A percentile compares a stretch with the other conserved stretches of the same genome.
phyloP scores from a whole-genome alignment of 2,113 vertebrate genomes.

The Nesogale talazaci region DNA sequence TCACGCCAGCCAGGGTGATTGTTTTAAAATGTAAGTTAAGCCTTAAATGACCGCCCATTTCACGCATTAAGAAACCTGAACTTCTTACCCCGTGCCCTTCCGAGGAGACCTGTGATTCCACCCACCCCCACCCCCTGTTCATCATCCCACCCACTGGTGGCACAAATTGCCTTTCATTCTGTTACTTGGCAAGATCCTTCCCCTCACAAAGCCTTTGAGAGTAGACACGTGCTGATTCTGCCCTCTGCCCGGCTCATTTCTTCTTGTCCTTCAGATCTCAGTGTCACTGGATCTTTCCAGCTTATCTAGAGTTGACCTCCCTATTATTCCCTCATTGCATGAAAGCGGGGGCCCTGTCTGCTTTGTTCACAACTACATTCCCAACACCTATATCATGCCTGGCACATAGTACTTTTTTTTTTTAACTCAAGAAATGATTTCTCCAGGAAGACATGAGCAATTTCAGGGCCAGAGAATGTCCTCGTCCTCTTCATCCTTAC shows the following conservation, averaged over 20 bases:
- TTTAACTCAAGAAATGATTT: background rate
- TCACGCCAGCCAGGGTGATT: background rate
- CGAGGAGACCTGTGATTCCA: background rate
- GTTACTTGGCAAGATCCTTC: background rate
- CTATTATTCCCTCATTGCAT: background rate
- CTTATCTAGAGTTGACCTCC: background rate
- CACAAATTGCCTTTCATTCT: background rate
- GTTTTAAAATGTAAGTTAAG: background rate
- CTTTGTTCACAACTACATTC: constrained; percentile 27
- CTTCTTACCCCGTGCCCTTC: background rate
- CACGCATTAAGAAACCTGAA: background rate
- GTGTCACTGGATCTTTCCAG: constrained; percentile 3
- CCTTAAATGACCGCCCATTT: background rate
- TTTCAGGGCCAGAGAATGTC: background rate
- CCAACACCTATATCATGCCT: background rate
- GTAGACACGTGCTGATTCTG: background rate
- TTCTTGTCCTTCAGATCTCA: background rate
- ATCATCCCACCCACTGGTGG: background rate
- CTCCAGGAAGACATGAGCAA: background rate
- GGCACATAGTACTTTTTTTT: background rate
- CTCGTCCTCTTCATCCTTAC: background rate
- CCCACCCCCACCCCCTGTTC: background rate
- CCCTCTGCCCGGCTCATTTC: background rate
- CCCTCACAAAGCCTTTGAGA: background rate
- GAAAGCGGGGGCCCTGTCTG: background rate